Evolutionary conservation across 1,140 invertebrate genomes (phyloP).

Genomic region (Brachionus calyciflorus): DNA sequence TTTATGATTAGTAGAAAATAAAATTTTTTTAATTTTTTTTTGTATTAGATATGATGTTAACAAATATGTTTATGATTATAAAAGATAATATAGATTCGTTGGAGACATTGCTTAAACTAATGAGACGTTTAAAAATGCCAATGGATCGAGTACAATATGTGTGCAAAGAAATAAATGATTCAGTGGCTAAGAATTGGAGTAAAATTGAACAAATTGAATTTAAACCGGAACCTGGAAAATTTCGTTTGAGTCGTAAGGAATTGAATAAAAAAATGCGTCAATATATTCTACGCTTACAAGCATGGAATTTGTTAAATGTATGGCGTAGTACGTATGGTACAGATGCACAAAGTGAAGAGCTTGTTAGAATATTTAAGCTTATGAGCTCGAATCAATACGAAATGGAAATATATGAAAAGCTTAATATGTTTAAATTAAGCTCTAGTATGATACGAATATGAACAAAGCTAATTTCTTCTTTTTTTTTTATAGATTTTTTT

Average conservation of each 20-base stretch:
- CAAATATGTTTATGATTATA: slow-evolving; percentile 40
- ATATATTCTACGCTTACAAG: slow-evolving; percentile 24
- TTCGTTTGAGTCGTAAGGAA: neutral
- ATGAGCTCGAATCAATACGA: slow-evolving; percentile 45
- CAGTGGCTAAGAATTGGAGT: slow-evolving; percentile 29
- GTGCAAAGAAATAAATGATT: slow-evolving; percentile 42
- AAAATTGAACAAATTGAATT: slow-evolving; percentile 32
- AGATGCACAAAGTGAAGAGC: slow-evolving; percentile 39
- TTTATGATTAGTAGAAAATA: too few relatives aligned
- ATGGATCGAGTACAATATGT: slow-evolving; percentile 45
- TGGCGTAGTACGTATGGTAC: slow-evolving; percentile 20
- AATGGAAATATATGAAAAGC: slow-evolving; percentile 34
- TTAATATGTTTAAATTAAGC: slow-evolving; percentile 10
- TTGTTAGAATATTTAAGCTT: slow-evolving; percentile 26
- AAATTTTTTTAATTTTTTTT: neutral
- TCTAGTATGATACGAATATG: slow-evolving; percentile 29
- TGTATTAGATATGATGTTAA: slow-evolving; percentile 27
- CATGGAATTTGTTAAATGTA: slow-evolving; percentile 40
- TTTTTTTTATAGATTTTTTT: neutral
- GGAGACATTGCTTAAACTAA: slow-evolving; percentile 26
- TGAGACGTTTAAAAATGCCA: slow-evolving; percentile 42
- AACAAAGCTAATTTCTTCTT: neutral
- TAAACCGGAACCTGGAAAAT: slow-evolving; percentile 15
- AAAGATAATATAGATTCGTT: slow-evolving; percentile 39
- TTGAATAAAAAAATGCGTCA: slow-evolving; percentile 23